Evolutionary conservation across 2,888 invertebrate species (phyloP).

Genomic region (Seira sanloemensis): DNA sequence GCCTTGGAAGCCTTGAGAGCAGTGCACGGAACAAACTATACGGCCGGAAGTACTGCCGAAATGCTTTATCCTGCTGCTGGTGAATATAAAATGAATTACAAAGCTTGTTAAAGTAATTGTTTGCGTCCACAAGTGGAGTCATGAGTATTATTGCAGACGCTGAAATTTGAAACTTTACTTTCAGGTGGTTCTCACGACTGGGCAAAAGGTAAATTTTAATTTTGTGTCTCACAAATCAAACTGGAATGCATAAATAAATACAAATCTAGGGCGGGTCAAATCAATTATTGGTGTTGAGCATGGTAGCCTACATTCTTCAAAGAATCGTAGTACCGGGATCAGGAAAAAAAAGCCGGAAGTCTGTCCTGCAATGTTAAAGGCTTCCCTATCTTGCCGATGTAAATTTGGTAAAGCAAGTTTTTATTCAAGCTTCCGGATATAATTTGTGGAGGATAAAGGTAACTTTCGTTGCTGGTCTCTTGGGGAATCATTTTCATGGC

Average conservation of each 20-base stretch:
- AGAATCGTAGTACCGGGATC: too few species aligned
- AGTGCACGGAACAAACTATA: conserved; percentile 75
- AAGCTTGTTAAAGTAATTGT: too few species aligned
- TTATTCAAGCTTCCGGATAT: too few species aligned
- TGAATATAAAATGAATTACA: conserved; percentile 15
- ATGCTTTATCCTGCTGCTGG: conserved; percentile 74
- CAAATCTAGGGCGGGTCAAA: neutral
- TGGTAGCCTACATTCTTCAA: neutral
- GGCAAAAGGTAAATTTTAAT: conserved; percentile 66
- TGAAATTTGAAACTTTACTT: conserved; percentile 18
- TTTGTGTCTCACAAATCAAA: too few species aligned
- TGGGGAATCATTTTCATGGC: too few species aligned
- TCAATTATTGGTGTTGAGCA: neutral
- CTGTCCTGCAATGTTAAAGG: too few species aligned
- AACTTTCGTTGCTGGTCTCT: too few species aligned
- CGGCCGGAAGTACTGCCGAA: conserved; percentile 75
- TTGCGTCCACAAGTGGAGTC: neutral
- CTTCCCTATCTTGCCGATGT: too few species aligned
- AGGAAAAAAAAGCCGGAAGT: neutral
- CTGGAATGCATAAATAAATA: too few species aligned
- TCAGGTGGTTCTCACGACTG: conserved; percentile 72
- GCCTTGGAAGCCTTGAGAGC: conserved; percentile 74
- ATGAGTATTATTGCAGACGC: neutral
- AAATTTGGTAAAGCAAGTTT: too few species aligned
- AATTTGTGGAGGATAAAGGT: too few species aligned